Percentiles rank a stretch among this genome's conserved stretches.
phyloP scores from a whole-genome alignment of 35 echinoderm and acorn worm genomes.

The Heliocidaris erythrogramma region DNA sequence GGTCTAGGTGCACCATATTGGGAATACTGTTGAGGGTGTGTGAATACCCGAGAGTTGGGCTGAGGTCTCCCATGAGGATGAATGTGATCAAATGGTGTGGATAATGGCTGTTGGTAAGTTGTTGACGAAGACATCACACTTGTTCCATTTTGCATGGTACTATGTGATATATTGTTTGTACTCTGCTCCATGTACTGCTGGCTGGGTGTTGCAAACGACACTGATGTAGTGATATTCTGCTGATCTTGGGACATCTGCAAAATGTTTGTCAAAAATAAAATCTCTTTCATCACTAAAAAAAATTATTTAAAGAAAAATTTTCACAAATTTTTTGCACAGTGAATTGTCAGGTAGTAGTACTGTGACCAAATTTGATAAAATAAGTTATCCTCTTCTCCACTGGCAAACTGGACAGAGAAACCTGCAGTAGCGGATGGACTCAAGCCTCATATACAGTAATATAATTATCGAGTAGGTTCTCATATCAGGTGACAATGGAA shows the following conservation, averaged over 20 bases:
- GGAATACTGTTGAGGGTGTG: background rate
- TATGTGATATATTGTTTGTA: background rate
- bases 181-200: background rate
- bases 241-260: background rate
- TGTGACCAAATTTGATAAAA: no score
- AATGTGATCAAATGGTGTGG: background rate
- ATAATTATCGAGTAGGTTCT: no score
- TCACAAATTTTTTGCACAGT: no score
- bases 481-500: no score
- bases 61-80: background rate
- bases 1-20: background rate
- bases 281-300: background rate
- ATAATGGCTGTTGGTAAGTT: background rate
- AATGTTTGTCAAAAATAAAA: background rate
- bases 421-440: no score
- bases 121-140: background rate
- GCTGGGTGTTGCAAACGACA: background rate
- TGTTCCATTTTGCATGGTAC: constrained; percentile 3
- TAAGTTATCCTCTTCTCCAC: no score
- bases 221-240: background rate
- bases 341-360: no score
- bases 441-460: no score
- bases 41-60: background rate
- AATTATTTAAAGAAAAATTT: no score
- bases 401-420: no score